These are phyloP conservation scores for Carlito syrichta DNA, from an alignment of 2,113 vertebrate species.

Conservation along the genomic window DNA sequence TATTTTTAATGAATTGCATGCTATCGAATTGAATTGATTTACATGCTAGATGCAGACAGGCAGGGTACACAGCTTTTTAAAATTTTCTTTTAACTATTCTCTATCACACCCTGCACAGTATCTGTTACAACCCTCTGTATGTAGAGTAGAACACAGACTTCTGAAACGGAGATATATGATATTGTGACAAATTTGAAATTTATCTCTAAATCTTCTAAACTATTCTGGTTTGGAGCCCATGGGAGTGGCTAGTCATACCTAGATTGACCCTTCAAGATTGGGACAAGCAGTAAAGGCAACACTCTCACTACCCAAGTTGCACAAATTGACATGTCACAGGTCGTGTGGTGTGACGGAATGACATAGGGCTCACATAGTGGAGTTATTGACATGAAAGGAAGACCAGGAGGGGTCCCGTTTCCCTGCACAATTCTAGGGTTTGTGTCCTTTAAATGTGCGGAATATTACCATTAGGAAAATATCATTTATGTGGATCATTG, in stretches of 20 bases:
- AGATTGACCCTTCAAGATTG: not conserved
- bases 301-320: not conserved
- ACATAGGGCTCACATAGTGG: not conserved
- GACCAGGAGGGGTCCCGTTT: not conserved
- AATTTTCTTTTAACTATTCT: rapidly evolving
- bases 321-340: slow-evolving; percentile 9
- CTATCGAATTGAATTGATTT: not conserved
- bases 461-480: slow-evolving; percentile 68
- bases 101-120: rapidly evolving
- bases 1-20: too few species aligned
- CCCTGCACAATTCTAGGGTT: not conserved
- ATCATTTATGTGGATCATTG: slow-evolving; percentile 54
- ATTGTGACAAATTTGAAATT: not conserved
- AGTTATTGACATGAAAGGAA: slow-evolving; percentile 38
- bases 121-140: not conserved
- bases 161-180: not conserved
- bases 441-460: slow-evolving; percentile 30
- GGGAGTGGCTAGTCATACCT: not conserved
- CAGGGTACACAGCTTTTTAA: not conserved
- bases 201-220: not conserved
- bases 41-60: too few species aligned
- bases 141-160: not conserved
- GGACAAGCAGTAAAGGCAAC: not conserved
- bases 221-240: too few species aligned
- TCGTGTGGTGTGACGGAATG: slow-evolving; percentile 48